Percentiles rank a stretch among this genome's conserved stretches.
Evolutionary conservation across 2,888 invertebrate species (phyloP).

Genomic region (Loripinus fragilis): DNA sequence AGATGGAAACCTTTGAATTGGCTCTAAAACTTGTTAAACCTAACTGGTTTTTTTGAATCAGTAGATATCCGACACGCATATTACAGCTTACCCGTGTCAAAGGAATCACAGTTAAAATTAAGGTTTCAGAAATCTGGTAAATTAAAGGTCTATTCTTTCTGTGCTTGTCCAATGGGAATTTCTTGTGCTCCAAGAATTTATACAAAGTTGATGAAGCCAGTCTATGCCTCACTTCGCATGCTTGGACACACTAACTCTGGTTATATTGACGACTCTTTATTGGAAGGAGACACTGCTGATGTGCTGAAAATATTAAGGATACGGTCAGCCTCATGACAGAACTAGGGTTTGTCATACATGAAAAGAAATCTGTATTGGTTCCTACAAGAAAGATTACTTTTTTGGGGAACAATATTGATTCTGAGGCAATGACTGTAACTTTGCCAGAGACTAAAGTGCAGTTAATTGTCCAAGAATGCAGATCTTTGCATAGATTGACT

Average conservation of each 20-base stretch:
- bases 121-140: conserved; percentile 31
- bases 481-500: not conserved
- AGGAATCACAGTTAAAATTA: conserved; percentile 27
- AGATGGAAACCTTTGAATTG: no score
- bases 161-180: conserved; percentile 31
- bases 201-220: conserved; percentile 59
- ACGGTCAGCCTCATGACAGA: conserved; percentile 33
- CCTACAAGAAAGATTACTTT: conserved; percentile 40
- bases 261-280: conserved; percentile 59
- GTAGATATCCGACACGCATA: conserved; percentile 43
- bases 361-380: conserved; percentile 43
- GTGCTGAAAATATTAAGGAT: conserved; percentile 48
- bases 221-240: conserved; percentile 44
- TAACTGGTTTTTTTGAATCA: conserved; percentile 44
- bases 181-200: conserved; percentile 46
- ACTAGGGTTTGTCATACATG: conserved; percentile 49
- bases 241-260: conserved; percentile 44
- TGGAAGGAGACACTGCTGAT: conserved; percentile 27
- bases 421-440: conserved; percentile 20
- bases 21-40: conserved; percentile 28
- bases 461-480: conserved; percentile 2
- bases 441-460: conserved; percentile 30
- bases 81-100: conserved; percentile 36
- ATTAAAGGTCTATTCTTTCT: conserved; percentile 35
- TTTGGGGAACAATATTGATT: conserved; percentile 44